phyloP scores from a whole-genome alignment of 2,888 invertebrate species.

The Cryptosula pallasiana region DNA sequence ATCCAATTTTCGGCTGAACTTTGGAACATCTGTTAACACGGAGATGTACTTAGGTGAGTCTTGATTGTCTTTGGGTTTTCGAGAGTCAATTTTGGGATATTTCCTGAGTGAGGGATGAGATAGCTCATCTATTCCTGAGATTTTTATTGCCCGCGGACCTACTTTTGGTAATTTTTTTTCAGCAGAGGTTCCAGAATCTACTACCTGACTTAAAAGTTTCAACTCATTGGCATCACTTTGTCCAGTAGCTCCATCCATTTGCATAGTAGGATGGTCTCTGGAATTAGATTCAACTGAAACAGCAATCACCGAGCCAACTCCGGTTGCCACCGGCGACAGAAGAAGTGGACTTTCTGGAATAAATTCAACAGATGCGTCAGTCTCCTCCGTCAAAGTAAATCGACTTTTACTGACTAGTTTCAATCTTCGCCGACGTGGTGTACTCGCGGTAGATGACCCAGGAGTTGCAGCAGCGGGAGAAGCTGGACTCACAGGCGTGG shows the following conservation, averaged over 20 bases:
- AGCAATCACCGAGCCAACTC: neutral
- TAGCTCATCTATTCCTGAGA: neutral
- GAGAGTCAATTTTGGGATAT: neutral
- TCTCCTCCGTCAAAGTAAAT: neutral
- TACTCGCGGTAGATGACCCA: neutral
- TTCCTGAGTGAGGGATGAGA: neutral
- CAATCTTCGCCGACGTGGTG: neutral
- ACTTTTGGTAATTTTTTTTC: neutral
- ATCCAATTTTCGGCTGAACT: neutral
- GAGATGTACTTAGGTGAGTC: neutral
- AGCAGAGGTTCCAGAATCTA: neutral
- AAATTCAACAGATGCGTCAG: neutral
- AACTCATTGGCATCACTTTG: neutral
- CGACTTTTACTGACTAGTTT: neutral
- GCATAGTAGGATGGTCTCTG: neutral
- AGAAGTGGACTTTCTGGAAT: neutral
- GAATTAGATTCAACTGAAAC: neutral
- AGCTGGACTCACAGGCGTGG: neutral
- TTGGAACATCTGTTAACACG: neutral
- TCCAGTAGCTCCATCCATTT: neutral
- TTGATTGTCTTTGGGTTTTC: neutral
- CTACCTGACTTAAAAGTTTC: too few species aligned
- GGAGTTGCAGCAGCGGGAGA: neutral
- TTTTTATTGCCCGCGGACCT: neutral
- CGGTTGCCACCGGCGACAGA: neutral